A percentile compares a stretch with the other conserved stretches of the same genome.
Evolutionary conservation across 2,113 vertebrate genomes (phyloP).

Genomic region (Rhabdornis inornatus): DNA sequence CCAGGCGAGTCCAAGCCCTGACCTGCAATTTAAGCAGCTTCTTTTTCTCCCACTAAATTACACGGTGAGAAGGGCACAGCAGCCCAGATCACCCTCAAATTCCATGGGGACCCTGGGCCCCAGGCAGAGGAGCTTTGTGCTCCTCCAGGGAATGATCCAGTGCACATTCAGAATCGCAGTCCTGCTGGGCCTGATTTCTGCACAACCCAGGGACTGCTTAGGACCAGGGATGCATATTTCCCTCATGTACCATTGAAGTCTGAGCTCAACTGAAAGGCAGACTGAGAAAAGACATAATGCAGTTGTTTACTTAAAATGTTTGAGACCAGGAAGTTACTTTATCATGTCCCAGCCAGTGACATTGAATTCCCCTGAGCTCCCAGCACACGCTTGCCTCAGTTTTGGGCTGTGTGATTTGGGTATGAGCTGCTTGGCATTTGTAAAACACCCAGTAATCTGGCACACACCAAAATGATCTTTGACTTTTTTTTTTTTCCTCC

Average conservation of each 20-base stretch:
- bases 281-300: not conserved
- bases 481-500: not conserved
- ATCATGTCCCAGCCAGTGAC: not conserved
- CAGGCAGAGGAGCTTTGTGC: not conserved
- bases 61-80: not conserved
- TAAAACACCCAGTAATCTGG: not conserved
- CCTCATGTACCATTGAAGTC: not conserved
- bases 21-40: not conserved
- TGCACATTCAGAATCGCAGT: not conserved
- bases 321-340: not conserved
- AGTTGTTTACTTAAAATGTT: not conserved
- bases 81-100: not conserved
- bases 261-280: constrained; percentile 7
- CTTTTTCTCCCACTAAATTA: not conserved
- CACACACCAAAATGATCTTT: not conserved
- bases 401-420: not conserved
- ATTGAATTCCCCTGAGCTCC: not conserved
- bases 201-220: not conserved
- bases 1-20: not conserved
- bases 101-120: not conserved
- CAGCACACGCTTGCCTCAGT: not conserved
- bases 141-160: not conserved
- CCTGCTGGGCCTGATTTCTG: not conserved
- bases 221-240: not conserved
- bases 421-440: not conserved